Evolutionary conservation across 2,113 vertebrate species (phyloP).

Genomic region (Pseudorasbora parva): DNA sequence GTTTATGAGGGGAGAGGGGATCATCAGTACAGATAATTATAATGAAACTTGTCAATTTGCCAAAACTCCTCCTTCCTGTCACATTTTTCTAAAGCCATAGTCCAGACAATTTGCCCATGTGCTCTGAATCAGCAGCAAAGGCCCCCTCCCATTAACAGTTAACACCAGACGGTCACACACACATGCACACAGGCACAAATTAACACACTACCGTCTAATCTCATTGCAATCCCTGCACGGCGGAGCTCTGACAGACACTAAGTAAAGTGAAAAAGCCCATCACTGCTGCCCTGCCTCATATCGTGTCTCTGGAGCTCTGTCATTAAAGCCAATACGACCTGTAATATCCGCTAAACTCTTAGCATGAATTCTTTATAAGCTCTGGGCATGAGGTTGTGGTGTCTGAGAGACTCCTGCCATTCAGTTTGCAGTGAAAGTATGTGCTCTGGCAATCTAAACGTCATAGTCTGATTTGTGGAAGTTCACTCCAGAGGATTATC

Average conservation of each 20-base stretch:
- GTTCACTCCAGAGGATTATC: background rate
- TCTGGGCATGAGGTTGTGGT: conserved; percentile 7
- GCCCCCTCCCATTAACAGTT: conserved; percentile 5
- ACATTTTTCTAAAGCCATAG: background rate
- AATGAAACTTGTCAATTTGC: background rate
- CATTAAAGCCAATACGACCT: conserved; percentile 31
- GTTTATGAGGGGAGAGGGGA: background rate
- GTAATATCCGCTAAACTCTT: conserved; percentile 39
- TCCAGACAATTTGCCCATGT: background rate
- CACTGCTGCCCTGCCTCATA: background rate
- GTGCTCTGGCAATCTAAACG: conserved; percentile 27
- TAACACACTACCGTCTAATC: conserved; percentile 29
- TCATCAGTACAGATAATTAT: conserved; percentile 1
- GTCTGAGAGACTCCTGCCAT: background rate
- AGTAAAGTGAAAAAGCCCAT: conserved; percentile 21
- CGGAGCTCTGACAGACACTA: conserved; percentile 8
- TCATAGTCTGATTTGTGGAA: background rate
- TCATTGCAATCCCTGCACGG: conserved; percentile 28
- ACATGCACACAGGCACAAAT: background rate
- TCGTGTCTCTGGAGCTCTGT: conserved; percentile 10
- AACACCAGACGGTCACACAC: conserved; percentile 11
- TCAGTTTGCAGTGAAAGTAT: background rate
- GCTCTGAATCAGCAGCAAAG: conserved; percentile 4
- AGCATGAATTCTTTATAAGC: conserved; percentile 32
- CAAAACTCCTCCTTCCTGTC: background rate